Conservation (phyloP, 2,888 invertebrate species). For the Aromia moschata region DNA sequence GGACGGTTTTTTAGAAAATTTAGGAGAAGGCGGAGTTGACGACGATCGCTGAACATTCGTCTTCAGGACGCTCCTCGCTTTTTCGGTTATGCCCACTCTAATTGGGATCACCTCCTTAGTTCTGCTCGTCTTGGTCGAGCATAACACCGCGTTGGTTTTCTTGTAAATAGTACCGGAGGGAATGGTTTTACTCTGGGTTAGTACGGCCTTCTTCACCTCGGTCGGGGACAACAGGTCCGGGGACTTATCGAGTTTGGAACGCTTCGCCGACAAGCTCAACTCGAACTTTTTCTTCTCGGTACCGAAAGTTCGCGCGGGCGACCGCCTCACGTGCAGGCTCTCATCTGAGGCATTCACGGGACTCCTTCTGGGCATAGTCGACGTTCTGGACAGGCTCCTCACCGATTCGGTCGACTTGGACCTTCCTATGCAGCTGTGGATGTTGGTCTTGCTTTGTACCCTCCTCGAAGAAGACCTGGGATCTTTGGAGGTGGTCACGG, state of each 20-base stretch:
- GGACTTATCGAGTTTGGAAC: constrained; percentile 59
- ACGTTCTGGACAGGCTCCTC: constrained; percentile 28
- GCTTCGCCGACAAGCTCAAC: constrained; percentile 52
- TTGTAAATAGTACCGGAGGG: constrained; percentile 58
- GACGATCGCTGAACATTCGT: constrained; percentile 37
- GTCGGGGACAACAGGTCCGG: constrained; percentile 69
- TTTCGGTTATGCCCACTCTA: constrained; percentile 60
- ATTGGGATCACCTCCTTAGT: constrained; percentile 58
- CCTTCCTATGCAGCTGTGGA: constrained; percentile 31
- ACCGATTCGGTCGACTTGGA: constrained; percentile 40
- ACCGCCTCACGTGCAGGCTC: constrained; percentile 26
- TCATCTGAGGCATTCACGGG: constrained; percentile 32
- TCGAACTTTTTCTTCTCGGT: constrained; percentile 66
- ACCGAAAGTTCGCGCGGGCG: constrained; percentile 64
- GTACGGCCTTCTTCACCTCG: constrained; percentile 66
- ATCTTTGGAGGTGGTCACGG: constrained; percentile 58
- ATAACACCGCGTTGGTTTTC: constrained; percentile 59
- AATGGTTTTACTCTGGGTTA: constrained; percentile 40
- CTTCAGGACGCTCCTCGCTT: constrained; percentile 52
- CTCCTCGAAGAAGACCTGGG: constrained; percentile 60
- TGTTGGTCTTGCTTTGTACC: constrained; percentile 58
- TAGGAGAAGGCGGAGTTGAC: constrained; percentile 38
- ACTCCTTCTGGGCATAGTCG: constrained; percentile 39
- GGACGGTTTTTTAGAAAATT: constrained; percentile 39
- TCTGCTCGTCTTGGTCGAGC: constrained; percentile 54